These are phyloP conservation scores for Goniozus legneri DNA, from an alignment of 1,140 invertebrate species.

Conservation along the genomic window DNA sequence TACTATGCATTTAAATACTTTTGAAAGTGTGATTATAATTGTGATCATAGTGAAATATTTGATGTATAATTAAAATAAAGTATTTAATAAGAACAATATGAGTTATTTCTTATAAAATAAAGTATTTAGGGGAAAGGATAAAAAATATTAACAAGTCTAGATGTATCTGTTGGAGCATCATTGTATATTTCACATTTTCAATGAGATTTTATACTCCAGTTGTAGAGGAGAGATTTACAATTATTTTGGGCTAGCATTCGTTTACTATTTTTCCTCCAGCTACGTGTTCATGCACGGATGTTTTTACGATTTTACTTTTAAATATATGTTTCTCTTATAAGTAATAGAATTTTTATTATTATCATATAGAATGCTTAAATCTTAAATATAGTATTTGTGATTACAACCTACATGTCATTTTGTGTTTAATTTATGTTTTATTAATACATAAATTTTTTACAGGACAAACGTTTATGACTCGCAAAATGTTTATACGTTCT, in stretches of 20 bases:
- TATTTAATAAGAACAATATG: slow-evolving; percentile 21
- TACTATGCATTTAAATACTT: slow-evolving; percentile 15
- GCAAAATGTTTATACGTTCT: slow-evolving; percentile 10
- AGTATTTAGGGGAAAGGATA: no score
- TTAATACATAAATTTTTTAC: slow-evolving; percentile 33
- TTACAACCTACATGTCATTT: slow-evolving; percentile 45
- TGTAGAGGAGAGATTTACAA: slow-evolving; percentile 43
- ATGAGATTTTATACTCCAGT: slow-evolving; percentile 31
- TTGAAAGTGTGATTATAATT: slow-evolving; percentile 18
- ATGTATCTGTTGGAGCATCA: slow-evolving; percentile 22
- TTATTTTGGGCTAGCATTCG: slow-evolving; percentile 35
- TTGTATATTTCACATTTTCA: slow-evolving; percentile 22
- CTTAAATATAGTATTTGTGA: slow-evolving; percentile 35
- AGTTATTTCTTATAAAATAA: no score
- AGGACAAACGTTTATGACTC: slow-evolving; percentile 26
- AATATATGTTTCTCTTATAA: slow-evolving; percentile 39
- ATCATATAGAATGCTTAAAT: slow-evolving; percentile 38
- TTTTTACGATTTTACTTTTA: slow-evolving; percentile 38
- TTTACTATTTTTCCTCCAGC: slow-evolving; percentile 39
- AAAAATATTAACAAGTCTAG: no score
- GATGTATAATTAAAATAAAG: slow-evolving; percentile 8
- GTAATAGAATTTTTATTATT: slow-evolving; percentile 43
- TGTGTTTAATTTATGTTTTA: slow-evolving; percentile 44
- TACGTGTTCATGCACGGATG: slow-evolving; percentile 42
- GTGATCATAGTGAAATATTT: slow-evolving; percentile 22